Percentiles rank a stretch among this genome's conserved stretches.
These are phyloP conservation scores for Sinhomidia bicolor DNA, from an alignment of 2,888 invertebrate genomes.

Conservation along the genomic window DNA sequence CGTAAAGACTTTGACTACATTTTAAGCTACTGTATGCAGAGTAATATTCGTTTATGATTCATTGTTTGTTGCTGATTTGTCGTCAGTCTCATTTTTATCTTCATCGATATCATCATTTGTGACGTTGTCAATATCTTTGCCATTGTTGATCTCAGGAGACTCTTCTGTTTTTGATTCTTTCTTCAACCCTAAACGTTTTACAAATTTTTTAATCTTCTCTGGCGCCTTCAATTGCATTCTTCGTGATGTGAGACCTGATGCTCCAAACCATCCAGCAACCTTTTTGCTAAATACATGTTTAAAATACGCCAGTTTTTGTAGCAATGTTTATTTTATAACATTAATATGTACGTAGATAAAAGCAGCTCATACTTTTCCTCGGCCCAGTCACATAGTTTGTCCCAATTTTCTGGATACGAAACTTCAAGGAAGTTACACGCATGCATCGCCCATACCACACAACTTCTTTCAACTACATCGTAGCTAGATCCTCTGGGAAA, in stretches of 20 bases:
- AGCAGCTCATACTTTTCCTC: conserved; percentile 69
- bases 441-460: conserved; percentile 75
- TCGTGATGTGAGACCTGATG: conserved; percentile 72
- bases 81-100: too few species aligned
- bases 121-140: conserved; percentile 1
- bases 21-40: too few species aligned
- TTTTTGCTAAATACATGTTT: conserved; percentile 68
- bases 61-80: too few species aligned
- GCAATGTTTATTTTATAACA: too few species aligned
- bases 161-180: conserved; percentile 22
- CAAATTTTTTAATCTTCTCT: conserved; percentile 66
- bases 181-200: conserved; percentile 58
- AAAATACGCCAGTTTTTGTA: too few species aligned
- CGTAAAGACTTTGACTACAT: too few species aligned
- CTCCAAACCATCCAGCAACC: conserved; percentile 74
- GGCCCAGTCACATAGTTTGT: conserved; percentile 77
- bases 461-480: conserved; percentile 75
- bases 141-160: not conserved
- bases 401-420: conserved; percentile 77
- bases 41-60: too few species aligned
- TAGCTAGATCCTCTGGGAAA: conserved; percentile 77
- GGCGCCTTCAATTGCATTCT: conserved; percentile 70
- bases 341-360: too few species aligned
- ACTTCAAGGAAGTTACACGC: conserved; percentile 76
- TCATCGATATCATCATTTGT: too few species aligned